These are phyloP conservation scores for Formicarius rufipectus DNA, from an alignment of 2,113 vertebrate species.

Conservation along the genomic window DNA sequence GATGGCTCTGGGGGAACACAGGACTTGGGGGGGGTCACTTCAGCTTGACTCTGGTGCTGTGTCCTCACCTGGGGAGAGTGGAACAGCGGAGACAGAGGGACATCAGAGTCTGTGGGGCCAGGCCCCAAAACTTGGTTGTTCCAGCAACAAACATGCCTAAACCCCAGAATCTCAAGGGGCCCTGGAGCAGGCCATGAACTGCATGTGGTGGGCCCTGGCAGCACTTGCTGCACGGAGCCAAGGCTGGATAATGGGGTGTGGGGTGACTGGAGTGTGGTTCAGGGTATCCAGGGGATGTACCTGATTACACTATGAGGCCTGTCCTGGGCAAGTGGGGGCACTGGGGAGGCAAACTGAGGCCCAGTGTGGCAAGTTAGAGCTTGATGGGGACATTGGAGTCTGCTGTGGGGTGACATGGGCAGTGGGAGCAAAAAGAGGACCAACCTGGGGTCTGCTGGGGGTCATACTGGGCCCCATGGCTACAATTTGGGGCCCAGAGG, in stretches of 20 bases:
- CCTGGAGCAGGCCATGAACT: neutral
- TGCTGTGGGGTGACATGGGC: neutral
- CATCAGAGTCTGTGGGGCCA: neutral
- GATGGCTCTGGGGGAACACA: no score
- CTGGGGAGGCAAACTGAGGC: neutral
- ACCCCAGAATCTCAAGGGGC: neutral
- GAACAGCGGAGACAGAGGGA: neutral
- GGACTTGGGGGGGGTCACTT: no score
- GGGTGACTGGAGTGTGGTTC: neutral
- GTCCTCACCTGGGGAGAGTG: neutral
- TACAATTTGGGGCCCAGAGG: neutral
- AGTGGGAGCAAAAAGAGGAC: neutral
- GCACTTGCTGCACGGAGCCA: accelerated
- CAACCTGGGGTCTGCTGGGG: neutral
- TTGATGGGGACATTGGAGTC: neutral
- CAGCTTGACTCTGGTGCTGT: neutral
- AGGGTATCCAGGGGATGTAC: neutral
- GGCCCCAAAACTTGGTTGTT: no score
- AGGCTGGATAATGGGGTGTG: neutral
- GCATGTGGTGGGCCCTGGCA: neutral
- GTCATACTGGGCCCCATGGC: no score
- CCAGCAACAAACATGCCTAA: neutral
- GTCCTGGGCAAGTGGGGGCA: neutral
- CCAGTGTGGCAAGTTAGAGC: neutral
- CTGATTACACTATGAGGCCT: neutral